These are phyloP conservation scores for Dryococelus australis DNA, from an alignment of 2,888 invertebrate genomes.

Conservation along the genomic window DNA sequence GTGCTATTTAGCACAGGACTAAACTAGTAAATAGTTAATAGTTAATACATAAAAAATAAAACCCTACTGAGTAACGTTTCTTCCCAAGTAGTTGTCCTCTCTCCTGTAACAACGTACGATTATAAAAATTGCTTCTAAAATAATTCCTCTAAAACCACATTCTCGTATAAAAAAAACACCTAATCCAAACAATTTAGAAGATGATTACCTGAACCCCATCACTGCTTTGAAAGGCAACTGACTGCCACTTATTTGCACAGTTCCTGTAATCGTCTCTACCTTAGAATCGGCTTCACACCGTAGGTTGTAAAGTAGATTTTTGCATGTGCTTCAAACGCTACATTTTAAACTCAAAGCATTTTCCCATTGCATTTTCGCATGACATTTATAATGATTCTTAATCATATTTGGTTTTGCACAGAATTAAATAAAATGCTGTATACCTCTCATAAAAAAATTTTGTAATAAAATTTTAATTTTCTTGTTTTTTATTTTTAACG, in stretches of 20 bases:
- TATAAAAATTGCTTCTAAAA: not conserved
- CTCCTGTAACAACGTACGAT: not conserved
- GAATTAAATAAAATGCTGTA: not conserved
- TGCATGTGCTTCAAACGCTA: conserved; percentile 30
- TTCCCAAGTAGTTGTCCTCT: not conserved
- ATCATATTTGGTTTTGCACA: not conserved
- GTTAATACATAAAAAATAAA: not conserved
- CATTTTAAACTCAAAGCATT: not conserved
- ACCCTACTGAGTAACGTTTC: not conserved
- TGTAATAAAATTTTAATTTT: not conserved
- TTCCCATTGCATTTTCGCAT: not conserved
- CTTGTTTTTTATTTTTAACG: not conserved
- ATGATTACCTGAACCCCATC: not conserved
- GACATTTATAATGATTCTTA: not conserved
- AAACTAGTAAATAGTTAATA: not conserved
- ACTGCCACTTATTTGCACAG: not conserved
- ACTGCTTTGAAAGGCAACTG: not conserved
- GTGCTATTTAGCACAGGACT: not conserved
- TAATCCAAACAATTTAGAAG: not conserved
- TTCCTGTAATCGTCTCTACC: not conserved
- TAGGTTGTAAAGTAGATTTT: conserved; percentile 11
- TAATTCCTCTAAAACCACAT: not conserved
- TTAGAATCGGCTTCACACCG: not conserved
- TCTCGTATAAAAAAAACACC: not conserved
- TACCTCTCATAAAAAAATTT: too few species aligned